Percentiles rank a stretch among this genome's conserved stretches.
phyloP scores from a whole-genome alignment of 2,113 vertebrate species.

The Bubalus kerabau region DNA sequence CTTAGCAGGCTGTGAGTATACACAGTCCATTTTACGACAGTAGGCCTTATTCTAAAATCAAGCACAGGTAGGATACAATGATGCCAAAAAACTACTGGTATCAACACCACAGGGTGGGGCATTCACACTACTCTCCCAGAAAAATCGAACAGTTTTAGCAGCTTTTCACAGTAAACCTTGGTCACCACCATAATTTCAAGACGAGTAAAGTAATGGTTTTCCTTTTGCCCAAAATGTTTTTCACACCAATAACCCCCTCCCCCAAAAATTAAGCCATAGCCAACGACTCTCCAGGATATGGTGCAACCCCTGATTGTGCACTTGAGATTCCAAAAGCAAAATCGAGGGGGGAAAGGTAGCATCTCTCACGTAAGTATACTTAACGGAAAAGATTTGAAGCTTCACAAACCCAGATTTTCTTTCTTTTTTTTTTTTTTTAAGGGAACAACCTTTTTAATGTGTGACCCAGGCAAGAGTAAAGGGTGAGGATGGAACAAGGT shows the following conservation, averaged over 20 bases:
- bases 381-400: neutral
- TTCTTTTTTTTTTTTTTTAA: neutral
- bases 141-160: neutral
- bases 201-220: neutral
- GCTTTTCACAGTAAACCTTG: neutral
- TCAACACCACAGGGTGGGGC: constrained; percentile 17
- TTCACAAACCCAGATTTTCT: neutral
- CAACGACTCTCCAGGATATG: neutral
- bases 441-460: neutral
- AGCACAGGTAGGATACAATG: constrained; percentile 10
- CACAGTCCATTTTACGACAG: neutral
- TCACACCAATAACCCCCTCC: neutral
- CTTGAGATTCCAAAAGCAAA: constrained; percentile 10
- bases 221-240: neutral
- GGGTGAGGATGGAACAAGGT: constrained; percentile 59
- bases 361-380: neutral
- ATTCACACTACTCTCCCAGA: neutral
- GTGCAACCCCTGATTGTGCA: neutral
- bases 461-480: neutral
- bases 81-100: neutral
- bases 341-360: neutral
- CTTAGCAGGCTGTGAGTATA: neutral
- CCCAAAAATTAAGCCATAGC: neutral
- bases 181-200: neutral
- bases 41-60: neutral